Evolutionary conservation across 2,797 vertebrate species (phyloP).

Genomic region (Naso thynnoides): DNA sequence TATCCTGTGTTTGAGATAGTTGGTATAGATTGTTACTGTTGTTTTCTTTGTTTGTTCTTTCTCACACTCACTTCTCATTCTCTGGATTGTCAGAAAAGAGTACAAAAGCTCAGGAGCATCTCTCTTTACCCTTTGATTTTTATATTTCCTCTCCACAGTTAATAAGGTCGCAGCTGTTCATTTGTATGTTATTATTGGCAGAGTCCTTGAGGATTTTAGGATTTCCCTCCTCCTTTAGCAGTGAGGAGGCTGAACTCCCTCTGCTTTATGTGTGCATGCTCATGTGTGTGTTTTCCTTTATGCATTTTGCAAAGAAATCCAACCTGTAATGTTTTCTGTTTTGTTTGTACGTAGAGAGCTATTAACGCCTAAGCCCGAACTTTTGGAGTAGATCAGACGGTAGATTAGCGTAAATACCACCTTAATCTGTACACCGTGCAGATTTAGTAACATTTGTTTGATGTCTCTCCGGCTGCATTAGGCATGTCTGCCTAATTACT

Average conservation of each 20-base stretch:
- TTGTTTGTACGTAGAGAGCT: slow-evolving; percentile 32
- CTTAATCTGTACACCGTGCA: slow-evolving; percentile 34
- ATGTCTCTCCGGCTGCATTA: slow-evolving; percentile 28
- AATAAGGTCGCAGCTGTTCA: slow-evolving; percentile 23
- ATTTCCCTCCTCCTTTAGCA: slow-evolving; percentile 40
- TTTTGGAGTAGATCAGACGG: slow-evolving; percentile 43
- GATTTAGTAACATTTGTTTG: slow-evolving; percentile 23
- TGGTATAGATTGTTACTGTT: background rate
- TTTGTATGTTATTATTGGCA: slow-evolving; percentile 43
- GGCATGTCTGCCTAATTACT: slow-evolving; percentile 28
- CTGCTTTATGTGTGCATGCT: background rate
- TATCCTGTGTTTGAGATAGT: slow-evolving; percentile 26
- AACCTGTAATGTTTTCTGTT: slow-evolving; percentile 26
- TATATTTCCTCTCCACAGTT: slow-evolving; percentile 10
- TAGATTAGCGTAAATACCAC: slow-evolving; percentile 48
- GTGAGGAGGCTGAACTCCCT: background rate
- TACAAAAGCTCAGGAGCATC: slow-evolving; percentile 10
- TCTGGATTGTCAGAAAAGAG: slow-evolving; percentile 21
- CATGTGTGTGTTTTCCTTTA: background rate
- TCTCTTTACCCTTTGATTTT: background rate
- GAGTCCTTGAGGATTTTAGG: slow-evolving; percentile 22
- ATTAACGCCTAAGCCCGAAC: slow-evolving; percentile 46
- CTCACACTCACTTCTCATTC: background rate
- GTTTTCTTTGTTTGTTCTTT: background rate
- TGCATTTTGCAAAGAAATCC: slow-evolving; percentile 2